phyloP scores from a whole-genome alignment of 2,888 invertebrate genomes.

The Pristionchus entomophagus region DNA sequence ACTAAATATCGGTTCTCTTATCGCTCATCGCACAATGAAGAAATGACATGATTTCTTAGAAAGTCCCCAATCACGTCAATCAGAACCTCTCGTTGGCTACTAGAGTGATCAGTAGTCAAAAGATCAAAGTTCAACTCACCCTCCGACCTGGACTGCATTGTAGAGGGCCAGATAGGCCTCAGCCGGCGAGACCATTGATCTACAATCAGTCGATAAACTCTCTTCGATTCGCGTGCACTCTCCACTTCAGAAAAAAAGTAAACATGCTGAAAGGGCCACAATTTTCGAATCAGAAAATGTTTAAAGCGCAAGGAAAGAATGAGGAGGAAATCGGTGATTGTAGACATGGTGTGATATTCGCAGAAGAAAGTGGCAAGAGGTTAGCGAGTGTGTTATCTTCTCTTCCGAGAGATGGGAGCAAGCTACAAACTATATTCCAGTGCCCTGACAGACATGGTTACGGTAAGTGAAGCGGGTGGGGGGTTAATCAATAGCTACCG shows the following conservation, averaged over 20 bases:
- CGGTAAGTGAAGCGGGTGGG: no score
- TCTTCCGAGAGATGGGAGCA: neutral
- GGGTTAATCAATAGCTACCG: constrained; percentile 9
- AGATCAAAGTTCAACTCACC: constrained; percentile 53
- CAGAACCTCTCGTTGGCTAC: neutral
- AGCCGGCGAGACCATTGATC: constrained; percentile 62
- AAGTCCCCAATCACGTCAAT: neutral
- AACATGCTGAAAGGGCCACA: no score
- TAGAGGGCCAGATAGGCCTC: constrained; percentile 71
- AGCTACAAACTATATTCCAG: neutral
- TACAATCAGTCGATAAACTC: neutral
- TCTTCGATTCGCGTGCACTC: neutral
- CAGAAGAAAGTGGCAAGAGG: neutral
- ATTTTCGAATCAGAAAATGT: neutral
- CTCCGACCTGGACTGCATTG: constrained; percentile 72
- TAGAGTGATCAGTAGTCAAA: neutral
- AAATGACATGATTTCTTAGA: no score
- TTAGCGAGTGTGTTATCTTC: neutral
- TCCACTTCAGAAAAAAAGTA: neutral
- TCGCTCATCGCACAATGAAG: no score
- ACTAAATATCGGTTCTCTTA: no score
- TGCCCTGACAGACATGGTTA: no score
- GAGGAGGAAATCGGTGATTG: neutral
- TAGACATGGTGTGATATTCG: constrained; percentile 3
- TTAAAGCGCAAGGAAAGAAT: neutral